Evolutionary conservation across 2,888 invertebrate species (phyloP), one percentile per base, ranked within the genome.

Genomic region (Metacarcinus magister): DNA sequence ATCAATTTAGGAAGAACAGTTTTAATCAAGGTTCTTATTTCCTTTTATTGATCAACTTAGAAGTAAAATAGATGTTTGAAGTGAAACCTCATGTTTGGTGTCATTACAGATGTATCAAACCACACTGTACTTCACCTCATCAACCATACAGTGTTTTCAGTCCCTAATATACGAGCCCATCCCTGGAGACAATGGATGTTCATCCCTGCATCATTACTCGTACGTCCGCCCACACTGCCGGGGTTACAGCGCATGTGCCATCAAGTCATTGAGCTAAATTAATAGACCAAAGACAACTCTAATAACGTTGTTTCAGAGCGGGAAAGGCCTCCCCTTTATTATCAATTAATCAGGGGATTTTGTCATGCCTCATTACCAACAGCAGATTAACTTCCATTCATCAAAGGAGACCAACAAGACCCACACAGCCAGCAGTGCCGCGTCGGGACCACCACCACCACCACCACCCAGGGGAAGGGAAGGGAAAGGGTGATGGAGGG

Each of bases 181-280:
- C 39, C 46, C 46, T 92, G 10, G 46, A 48, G 28, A 46, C 13
- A 5, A 28, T n/a, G 28, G 23, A 75, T 46, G 67, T 39, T 10
- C 10, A 28, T 0, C 32, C 43, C 67, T 93, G 94, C 94, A 94
- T 87, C 87, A 94, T 44, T 91, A n/a, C 32, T 95, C 95, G 60
- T 95, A 95, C 91, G 95, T 10, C 95, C 75, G 95, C 44, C 95
- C 92, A 54, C 95, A 46, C 19, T 16, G 67, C 60, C 32, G 95
- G 75, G 95, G 95, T 95, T 95, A 95, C 91, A 91, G 91, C 95
- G 95, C 91, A 54, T 43, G 95, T 91, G 95, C 95, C 46, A 91
- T 95, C 46, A 28, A 19, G 89, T 94, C 91, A 95, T 90, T 95
- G 94, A 95, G 67, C 28, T 91, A 95, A 95, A 91, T 95, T 91